A percentile compares a stretch with the other conserved stretches of the same genome.
Evolutionary conservation across 2,888 invertebrate genomes (phyloP).

Genomic region (Drosophila emarginata): DNA sequence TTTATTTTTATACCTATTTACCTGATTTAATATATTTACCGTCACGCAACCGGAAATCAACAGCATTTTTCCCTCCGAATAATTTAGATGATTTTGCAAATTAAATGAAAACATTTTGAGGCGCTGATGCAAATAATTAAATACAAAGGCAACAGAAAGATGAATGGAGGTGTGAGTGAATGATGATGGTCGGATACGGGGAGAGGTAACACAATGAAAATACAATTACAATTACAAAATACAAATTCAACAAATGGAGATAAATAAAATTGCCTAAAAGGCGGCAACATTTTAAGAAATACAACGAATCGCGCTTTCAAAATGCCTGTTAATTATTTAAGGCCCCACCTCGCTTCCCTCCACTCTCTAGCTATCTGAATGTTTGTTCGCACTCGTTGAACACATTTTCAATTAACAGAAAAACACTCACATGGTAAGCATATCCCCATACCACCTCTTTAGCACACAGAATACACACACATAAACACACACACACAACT

Average conservation of each 20-base stretch:
- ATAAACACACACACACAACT: constrained; percentile 27
- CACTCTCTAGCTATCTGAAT: constrained; percentile 21
- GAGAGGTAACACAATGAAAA: constrained; percentile 16
- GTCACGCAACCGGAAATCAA: constrained; percentile 8
- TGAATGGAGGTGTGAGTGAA: background rate
- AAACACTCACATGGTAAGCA: constrained; percentile 44
- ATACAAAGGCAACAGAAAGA: constrained; percentile 30
- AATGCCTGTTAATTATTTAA: constrained; percentile 58
- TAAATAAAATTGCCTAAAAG: constrained; percentile 32
- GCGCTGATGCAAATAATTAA: constrained; percentile 54
- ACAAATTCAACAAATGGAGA: constrained; percentile 32
- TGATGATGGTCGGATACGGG: background rate
- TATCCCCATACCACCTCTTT: background rate
- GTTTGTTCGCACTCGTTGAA: constrained; percentile 58
- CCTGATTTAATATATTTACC: constrained; percentile 12
- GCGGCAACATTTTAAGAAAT: constrained; percentile 15
- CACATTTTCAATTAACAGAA: constrained; percentile 67
- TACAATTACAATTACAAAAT: constrained; percentile 35
- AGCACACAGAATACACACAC: background rate
- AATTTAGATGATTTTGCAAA: constrained; percentile 38
- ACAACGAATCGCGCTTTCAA: constrained; percentile 27
- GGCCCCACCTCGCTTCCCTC: background rate
- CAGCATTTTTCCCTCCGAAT: constrained; percentile 14
- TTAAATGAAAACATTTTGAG: constrained; percentile 27
- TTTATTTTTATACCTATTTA: background rate